phyloP scores from a whole-genome alignment of 2,113 vertebrate genomes.

The Megalops atlanticus region DNA sequence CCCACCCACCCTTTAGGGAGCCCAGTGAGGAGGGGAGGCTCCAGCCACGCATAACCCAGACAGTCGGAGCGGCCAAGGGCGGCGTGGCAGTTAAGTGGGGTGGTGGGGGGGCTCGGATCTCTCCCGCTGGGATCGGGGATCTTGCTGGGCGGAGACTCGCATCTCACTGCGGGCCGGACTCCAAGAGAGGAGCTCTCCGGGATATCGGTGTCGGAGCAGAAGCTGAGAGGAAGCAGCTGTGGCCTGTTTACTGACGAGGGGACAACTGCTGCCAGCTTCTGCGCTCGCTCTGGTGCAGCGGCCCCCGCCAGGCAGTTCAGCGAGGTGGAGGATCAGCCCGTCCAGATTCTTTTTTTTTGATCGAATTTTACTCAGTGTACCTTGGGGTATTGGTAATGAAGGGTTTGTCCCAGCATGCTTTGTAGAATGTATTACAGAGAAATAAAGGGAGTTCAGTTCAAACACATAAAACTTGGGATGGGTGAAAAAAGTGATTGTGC shows the following conservation, averaged over 20 bases:
- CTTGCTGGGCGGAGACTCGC: neutral
- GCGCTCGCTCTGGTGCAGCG: neutral
- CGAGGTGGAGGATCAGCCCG: neutral
- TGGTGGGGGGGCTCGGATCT: neutral
- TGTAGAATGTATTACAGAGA: neutral
- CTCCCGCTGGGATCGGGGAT: neutral
- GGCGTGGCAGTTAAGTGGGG: neutral
- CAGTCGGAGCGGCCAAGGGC: neutral
- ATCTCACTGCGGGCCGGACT: neutral
- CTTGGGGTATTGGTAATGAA: neutral
- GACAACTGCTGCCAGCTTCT: neutral
- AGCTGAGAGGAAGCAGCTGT: neutral
- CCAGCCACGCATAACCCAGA: conserved; percentile 3
- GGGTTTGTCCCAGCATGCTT: too few species aligned
- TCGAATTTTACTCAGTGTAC: neutral
- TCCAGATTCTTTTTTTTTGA: neutral
- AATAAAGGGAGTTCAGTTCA: too few species aligned
- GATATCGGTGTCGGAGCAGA: neutral
- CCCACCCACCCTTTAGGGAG: neutral
- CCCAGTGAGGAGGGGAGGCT: neutral
- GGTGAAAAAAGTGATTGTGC: neutral
- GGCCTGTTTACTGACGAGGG: neutral
- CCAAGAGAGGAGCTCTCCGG: neutral
- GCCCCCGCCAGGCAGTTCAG: neutral
- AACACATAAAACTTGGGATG: neutral